Evolutionary conservation across 2,888 invertebrate genomes (phyloP).

Genomic region (Ptychoptera contaminata): DNA sequence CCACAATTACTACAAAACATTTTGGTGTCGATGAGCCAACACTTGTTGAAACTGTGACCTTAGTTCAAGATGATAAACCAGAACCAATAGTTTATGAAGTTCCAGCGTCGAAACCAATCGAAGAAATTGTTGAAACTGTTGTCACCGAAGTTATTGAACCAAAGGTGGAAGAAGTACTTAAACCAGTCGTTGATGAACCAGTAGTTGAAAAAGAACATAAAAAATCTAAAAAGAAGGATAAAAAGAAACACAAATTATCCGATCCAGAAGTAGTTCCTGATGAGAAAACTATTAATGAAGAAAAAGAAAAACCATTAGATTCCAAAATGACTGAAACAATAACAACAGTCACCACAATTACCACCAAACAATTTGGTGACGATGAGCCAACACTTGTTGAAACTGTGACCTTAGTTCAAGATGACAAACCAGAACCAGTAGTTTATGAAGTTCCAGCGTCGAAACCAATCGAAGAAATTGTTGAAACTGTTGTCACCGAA

Average conservation of each 20-base stretch:
- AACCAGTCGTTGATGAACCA: constrained; percentile 16
- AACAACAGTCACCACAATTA: neutral
- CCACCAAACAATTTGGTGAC: neutral
- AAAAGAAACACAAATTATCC: neutral
- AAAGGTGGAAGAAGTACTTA: no score
- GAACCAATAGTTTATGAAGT: neutral
- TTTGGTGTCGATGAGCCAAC: neutral
- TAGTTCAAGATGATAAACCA: neutral
- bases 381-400: constrained; percentile 5
- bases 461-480: neutral
- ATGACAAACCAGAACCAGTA: constrained; percentile 7
- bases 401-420: constrained; percentile 11
- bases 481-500: constrained; percentile 7
- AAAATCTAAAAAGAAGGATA: constrained; percentile 7
- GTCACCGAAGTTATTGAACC: constrained; percentile 3
- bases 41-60: neutral
- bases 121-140: neutral
- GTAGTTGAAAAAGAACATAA: constrained; percentile 14
- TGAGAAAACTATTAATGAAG: no score
- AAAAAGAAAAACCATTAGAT: constrained; percentile 4
- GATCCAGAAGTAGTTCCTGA: neutral
- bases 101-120: neutral
- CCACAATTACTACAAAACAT: no score
- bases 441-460: neutral
- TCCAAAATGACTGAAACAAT: neutral